phyloP scores from a whole-genome alignment of 2,888 invertebrate species.

The Aphodius granarius region DNA sequence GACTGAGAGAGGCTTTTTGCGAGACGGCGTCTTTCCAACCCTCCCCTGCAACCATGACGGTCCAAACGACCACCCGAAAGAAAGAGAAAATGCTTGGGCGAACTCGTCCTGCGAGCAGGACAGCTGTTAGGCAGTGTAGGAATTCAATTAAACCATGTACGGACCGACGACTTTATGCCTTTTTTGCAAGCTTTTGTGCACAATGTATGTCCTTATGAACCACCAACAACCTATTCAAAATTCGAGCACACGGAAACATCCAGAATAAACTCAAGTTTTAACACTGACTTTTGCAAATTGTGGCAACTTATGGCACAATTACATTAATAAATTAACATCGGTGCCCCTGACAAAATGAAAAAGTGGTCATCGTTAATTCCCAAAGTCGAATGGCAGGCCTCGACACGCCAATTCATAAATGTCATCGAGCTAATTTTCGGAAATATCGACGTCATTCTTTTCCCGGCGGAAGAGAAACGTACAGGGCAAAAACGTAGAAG shows the following conservation, averaged over 20 bases:
- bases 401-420: neutral
- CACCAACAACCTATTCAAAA: constrained; percentile 11
- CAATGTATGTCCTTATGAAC: neutral
- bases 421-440: neutral
- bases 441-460: neutral
- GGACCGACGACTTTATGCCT: neutral
- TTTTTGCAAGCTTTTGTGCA: neutral
- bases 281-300: neutral
- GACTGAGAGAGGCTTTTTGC: neutral
- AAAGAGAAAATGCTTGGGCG: neutral
- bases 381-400: neutral
- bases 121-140: constrained; percentile 24
- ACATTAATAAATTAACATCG: no score
- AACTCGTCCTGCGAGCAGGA: constrained; percentile 2
- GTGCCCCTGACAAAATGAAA: neutral
- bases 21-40: neutral
- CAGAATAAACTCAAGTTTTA: neutral
- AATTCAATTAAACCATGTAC: constrained; percentile 28
- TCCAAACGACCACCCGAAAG: neutral
- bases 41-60: no score
- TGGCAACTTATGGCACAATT: no score
- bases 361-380: neutral
- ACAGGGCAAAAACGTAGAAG: neutral
- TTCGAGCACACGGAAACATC: constrained; percentile 2
- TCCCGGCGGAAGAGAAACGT: neutral